Evolutionary conservation across 2,888 invertebrate species (phyloP).

Genomic region (Allacma fusca): DNA sequence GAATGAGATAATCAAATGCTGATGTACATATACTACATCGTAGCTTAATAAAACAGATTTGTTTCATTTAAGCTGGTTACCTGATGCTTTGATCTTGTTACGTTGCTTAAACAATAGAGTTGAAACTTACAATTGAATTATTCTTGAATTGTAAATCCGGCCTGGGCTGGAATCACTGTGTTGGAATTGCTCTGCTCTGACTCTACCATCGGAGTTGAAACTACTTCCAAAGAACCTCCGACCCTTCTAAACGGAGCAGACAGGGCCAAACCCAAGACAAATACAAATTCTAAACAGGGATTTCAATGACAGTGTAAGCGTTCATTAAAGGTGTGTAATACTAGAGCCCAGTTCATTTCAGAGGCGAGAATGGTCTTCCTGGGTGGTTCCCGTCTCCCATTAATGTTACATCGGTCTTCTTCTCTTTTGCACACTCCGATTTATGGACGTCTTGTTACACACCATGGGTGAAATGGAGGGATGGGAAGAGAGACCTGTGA

Average conservation of each 20-base stretch:
- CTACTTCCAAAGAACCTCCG: too few relatives aligned
- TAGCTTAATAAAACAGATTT: background rate
- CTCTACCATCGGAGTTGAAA: too few relatives aligned
- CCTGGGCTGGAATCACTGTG: too few relatives aligned
- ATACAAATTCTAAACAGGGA: too few relatives aligned
- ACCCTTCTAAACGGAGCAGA: too few relatives aligned
- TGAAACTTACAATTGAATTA: conserved; percentile 9
- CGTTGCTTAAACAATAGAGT: background rate
- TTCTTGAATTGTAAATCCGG: background rate
- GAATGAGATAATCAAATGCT: too few relatives aligned
- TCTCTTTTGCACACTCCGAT: conserved; percentile 3
- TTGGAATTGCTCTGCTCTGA: too few relatives aligned
- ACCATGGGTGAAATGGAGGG: background rate
- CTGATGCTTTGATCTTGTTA: background rate
- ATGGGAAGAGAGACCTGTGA: background rate
- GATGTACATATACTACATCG: background rate
- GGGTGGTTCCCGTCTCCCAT: background rate
- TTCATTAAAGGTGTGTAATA: conserved; percentile 7
- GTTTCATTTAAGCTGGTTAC: background rate
- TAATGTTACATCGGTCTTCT: conserved; percentile 25
- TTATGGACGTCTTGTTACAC: conserved; percentile 23
- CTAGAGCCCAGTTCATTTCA: background rate
- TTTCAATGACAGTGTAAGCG: background rate
- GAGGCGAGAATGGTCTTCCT: background rate
- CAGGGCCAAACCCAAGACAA: too few relatives aligned